Evolutionary conservation across 2,113 vertebrate species (phyloP), one percentile per base, ranked within the genome.

Genomic region (Paralichthys olivaceus): DNA sequence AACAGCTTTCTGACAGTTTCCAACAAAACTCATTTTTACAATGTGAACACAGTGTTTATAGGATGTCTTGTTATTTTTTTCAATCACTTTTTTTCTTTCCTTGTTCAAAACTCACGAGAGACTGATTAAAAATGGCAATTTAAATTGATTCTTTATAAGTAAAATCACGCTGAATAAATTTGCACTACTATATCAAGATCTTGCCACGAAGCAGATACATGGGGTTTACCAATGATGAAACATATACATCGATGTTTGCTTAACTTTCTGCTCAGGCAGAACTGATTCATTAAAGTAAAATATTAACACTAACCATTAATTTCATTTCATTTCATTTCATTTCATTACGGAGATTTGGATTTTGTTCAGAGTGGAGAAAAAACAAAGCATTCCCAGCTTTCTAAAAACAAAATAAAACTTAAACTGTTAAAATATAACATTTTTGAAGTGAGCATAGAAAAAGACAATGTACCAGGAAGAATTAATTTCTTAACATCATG

Each of bases 401-500:
- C 13, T 32, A 32, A 72, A 23, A 56, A 0, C 11, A 43, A 45
- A 71, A 57, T 45, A 45, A 45, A 45, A 47, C 14, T 19, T 17
- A 17, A 17, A 47, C 43, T 17, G 43, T 47, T 47, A 6, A 67
- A 12, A 15, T 43, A 37, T 23, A 7, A 68, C 8, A 29, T 60
- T 29, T 22, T 47, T 40, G 34, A 19, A 26, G 26, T 20, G 25
- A 29, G 11, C 37, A 4, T 26, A 32, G 26, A 12, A 56, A 58
- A 28, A 69, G 28, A 32, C 17, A 20, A 59, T n/a, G 56, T 45
- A 75, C 58, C 72, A 61, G 25, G 47, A 71, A 63, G 5, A 59
- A 20, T 40, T 40, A 40, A 9, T 40, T 0, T 13, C 37, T 40
- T 2, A 12, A 40, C 12, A 9, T 40, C 37, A 40, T 40, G 37